Evolutionary conservation across 2,113 vertebrate species (phyloP).

Genomic region (Solea senegalensis): DNA sequence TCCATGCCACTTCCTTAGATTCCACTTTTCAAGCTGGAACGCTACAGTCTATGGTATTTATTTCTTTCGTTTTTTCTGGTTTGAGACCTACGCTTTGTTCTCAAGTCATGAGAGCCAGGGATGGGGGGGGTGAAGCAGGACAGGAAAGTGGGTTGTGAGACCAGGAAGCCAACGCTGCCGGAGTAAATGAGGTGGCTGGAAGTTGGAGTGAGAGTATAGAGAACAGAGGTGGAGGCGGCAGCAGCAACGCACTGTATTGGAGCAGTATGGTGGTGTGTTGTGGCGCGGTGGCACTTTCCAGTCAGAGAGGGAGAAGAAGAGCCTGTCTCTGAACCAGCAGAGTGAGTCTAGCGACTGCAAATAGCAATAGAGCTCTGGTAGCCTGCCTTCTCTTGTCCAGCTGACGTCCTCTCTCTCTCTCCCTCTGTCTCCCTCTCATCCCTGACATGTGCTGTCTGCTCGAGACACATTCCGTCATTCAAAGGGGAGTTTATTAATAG

Average conservation of each 20-base stretch:
- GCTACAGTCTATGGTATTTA: conserved; percentile 1
- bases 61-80: conserved; percentile 28
- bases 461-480: conserved; percentile 77
- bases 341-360: conserved; percentile 50
- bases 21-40: too few species aligned
- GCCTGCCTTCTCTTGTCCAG: conserved; percentile 33
- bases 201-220: conserved; percentile 32
- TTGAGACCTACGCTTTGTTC: conserved; percentile 45
- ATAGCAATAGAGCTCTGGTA: conserved; percentile 64
- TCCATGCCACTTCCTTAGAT: too few species aligned
- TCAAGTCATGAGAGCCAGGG: conserved; percentile 22
- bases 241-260: conserved; percentile 1
- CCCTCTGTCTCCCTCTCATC: conserved; percentile 55
- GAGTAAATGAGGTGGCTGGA: conserved; percentile 57
- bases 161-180: conserved; percentile 46
- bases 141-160: conserved; percentile 45
- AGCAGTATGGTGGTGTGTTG: conserved; percentile 21
- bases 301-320: conserved; percentile 14
- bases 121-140: conserved; percentile 36
- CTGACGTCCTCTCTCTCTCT: conserved; percentile 38
- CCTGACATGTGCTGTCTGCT: conserved; percentile 76
- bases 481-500: conserved; percentile 79
- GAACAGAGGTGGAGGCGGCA: conserved; percentile 31
- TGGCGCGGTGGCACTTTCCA: conserved; percentile 49
- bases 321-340: conserved; percentile 38